Conservation (phyloP, 2,888 invertebrate genomes). For the Lampropteryx suffumata region DNA sequence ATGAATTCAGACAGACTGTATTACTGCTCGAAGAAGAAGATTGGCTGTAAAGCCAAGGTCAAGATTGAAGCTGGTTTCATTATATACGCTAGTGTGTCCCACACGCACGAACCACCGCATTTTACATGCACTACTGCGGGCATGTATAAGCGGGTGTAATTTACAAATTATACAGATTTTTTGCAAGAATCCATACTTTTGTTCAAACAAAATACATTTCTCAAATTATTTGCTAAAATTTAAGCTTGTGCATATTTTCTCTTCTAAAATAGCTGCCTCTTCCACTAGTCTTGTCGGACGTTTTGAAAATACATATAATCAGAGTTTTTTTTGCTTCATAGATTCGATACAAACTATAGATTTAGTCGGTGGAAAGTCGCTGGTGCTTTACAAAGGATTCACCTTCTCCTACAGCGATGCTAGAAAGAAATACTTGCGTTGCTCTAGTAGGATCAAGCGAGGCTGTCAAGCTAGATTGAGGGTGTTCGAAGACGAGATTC, state of each 20-base stretch:
- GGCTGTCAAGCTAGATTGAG: conserved; percentile 14
- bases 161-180: too few species aligned
- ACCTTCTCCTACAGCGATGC: conserved; percentile 37
- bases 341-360: conserved; percentile 4
- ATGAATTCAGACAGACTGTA: conserved; percentile 40
- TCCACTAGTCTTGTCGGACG: not conserved
- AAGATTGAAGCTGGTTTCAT: conserved; percentile 8
- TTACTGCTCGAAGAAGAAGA: conserved; percentile 51
- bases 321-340: conserved; percentile 1
- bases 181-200: too few species aligned
- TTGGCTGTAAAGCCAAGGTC: conserved; percentile 40
- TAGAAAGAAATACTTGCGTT: conserved; percentile 31
- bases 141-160: not conserved
- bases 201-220: too few species aligned
- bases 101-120: conserved; percentile 13
- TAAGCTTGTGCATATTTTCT: too few species aligned
- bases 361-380: conserved; percentile 6
- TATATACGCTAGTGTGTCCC: conserved; percentile 1
- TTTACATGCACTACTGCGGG: not conserved
- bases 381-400: conserved; percentile 25
- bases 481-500: not conserved
- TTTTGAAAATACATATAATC: not conserved
- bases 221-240: too few species aligned
- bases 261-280: not conserved
- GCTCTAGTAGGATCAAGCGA: conserved; percentile 28